Evolutionary conservation across 2,888 invertebrate genomes (phyloP), one percentile per base, ranked within the genome.

Genomic region (Isotomurus palustris): DNA sequence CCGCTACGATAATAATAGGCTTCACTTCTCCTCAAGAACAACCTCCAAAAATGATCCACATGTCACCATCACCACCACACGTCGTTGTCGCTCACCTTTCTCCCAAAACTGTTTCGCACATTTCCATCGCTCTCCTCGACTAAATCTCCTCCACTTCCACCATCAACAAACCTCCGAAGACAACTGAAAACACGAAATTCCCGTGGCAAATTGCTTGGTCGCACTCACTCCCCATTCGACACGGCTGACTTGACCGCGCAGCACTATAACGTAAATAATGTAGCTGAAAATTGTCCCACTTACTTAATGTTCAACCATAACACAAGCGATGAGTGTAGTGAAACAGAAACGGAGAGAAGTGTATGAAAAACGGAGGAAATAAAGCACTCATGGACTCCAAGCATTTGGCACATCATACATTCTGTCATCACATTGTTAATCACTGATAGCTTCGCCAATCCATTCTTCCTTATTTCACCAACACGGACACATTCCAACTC

Each of bases 341-440:
- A 4, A 38, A 38, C 17, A 4, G 5, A 19, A 38, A 38, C 38
- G 17, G 19, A 5, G 5, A 19, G 19, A 38, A 19, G 19, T 14
- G n/a, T n/a, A 8, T 38, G 19, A 43, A 43, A 43, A 10, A 28
- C 22, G 28, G 14, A 22, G 47, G 12, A 32, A 29, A 22, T 47
- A 28, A 14, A 6, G 14, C 27, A 47, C 47, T 47, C 47, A 47
- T 47, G 25, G 25, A 47, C 6, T 22, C 29, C 25, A 47, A 29
- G 21, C 47, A 47, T 47, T 47, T 47, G 47, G 47, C 47, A 47
- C 47, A 29, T 47, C 47, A 47, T 47, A 47, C 28, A 28, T 29
- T 28, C 28, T 47, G 27, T 47, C 28, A 47, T 24, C 47, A 27
- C 28, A 3, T 17, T 47, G 5, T 28, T 47, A 47, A 43, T 43